Percentiles rank a stretch among this genome's conserved stretches.
phyloP scores from a whole-genome alignment of 2,888 invertebrate species.

The Alviniconcha strummeri region DNA sequence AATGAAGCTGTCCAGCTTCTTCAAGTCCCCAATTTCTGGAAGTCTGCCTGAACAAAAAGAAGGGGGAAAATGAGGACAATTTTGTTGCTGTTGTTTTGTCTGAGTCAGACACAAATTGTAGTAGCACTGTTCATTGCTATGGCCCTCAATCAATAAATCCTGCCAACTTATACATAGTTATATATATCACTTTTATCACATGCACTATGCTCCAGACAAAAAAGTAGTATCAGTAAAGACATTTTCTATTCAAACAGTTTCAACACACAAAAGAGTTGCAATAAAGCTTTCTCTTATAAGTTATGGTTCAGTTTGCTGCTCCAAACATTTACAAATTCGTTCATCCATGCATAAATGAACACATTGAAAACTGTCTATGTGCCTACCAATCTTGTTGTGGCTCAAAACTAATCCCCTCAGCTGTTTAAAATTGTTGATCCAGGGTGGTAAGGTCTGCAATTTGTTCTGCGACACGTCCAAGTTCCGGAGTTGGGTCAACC shows the following conservation, averaged over 20 bases:
- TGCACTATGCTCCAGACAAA: too few relatives aligned
- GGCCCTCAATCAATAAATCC: background rate
- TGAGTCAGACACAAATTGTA: background rate
- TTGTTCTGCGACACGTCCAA: slow-evolving; percentile 95
- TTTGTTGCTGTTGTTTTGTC: background rate
- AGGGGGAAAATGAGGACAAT: slow-evolving; percentile 8
- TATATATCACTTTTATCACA: background rate
- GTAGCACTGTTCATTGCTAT: background rate
- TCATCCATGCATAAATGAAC: too few relatives aligned
- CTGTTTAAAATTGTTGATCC: slow-evolving; percentile 75
- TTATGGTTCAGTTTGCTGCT: too few relatives aligned
- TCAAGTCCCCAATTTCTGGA: slow-evolving; percentile 76
- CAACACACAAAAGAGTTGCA: too few relatives aligned
- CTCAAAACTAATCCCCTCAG: slow-evolving; percentile 77
- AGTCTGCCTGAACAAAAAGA: slow-evolving; percentile 63
- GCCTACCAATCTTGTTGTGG: slow-evolving; percentile 75
- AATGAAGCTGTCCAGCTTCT: slow-evolving; percentile 76
- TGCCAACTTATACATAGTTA: background rate
- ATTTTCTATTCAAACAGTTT: too few relatives aligned
- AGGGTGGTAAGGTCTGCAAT: slow-evolving; percentile 78
- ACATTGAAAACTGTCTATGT: too few relatives aligned
- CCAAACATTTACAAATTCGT: too few relatives aligned
- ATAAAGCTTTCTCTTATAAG: too few relatives aligned
- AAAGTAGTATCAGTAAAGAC: too few relatives aligned
- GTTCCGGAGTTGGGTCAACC: slow-evolving; percentile 85